Percentiles rank a stretch among this genome's conserved stretches.
phyloP scores from a whole-genome alignment of 2,113 vertebrate genomes.

The Triplophysa tibetana region DNA sequence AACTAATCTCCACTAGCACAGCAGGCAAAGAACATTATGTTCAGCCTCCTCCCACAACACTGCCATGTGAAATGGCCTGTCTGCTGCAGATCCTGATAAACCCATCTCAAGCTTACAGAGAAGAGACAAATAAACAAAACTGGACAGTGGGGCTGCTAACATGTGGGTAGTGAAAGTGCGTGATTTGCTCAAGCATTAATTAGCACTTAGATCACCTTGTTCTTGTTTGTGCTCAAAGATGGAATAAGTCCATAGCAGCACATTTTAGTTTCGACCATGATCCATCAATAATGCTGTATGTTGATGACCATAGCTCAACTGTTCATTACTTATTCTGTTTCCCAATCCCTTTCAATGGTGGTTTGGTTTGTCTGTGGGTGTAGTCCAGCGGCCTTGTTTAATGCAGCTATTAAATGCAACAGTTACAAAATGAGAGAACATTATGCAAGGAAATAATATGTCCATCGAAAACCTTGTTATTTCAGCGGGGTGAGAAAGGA shows the following conservation, averaged over 20 bases:
- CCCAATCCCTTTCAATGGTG: slow-evolving; percentile 48
- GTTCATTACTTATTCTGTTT: slow-evolving; percentile 49
- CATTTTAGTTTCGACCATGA: slow-evolving; percentile 48
- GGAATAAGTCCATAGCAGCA: slow-evolving; percentile 61
- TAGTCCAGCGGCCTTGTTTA: slow-evolving; percentile 35
- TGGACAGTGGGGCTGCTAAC: slow-evolving; percentile 56
- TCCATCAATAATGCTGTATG: slow-evolving; percentile 58
- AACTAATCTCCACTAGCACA: not conserved
- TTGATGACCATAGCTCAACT: slow-evolving; percentile 53
- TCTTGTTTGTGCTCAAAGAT: slow-evolving; percentile 53
- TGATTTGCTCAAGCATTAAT: slow-evolving; percentile 73
- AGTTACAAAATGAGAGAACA: slow-evolving; percentile 43
- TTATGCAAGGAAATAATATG: slow-evolving; percentile 7
- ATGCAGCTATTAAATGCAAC: slow-evolving; percentile 42
- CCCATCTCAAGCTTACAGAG: slow-evolving; percentile 8
- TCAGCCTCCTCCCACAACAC: not conserved
- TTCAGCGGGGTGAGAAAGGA: not conserved
- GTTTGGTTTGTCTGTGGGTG: slow-evolving; percentile 32
- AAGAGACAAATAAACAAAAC: slow-evolving; percentile 14
- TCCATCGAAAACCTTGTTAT: slow-evolving; percentile 1
- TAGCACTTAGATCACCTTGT: slow-evolving; percentile 68
- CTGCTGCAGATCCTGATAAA: slow-evolving; percentile 23
- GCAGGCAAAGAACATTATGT: not conserved
- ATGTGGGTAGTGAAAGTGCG: slow-evolving; percentile 74
- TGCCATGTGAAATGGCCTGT: not conserved